Percentiles rank a stretch among this genome's conserved stretches.
These are phyloP conservation scores for Ellobium chinense DNA, from an alignment of 2,888 invertebrate genomes.

Conservation along the genomic window DNA sequence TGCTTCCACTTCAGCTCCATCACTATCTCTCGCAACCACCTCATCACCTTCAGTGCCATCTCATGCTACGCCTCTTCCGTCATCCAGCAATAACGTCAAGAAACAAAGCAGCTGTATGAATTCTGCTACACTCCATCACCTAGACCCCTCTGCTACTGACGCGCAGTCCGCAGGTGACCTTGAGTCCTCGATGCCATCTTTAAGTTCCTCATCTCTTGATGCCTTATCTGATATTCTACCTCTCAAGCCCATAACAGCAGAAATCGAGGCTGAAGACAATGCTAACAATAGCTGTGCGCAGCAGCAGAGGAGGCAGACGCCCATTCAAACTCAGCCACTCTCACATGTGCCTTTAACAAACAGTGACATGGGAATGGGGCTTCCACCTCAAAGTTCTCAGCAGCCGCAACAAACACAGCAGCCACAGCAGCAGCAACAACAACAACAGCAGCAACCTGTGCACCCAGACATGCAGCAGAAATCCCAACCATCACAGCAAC, in stretches of 20 bases:
- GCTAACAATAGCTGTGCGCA: slow-evolving; percentile 36
- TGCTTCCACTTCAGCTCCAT: slow-evolving; percentile 19
- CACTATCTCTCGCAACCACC: slow-evolving; percentile 12
- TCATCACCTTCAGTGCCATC: slow-evolving; percentile 4
- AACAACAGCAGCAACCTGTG: too few relatives aligned
- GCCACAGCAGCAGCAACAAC: neutral
- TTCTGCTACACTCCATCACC: slow-evolving; percentile 17
- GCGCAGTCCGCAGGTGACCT: slow-evolving; percentile 2
- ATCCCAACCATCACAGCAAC: slow-evolving; percentile 27
- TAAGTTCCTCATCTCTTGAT: slow-evolving; percentile 40
- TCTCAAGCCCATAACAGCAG: slow-evolving; percentile 46
- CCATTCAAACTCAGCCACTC: slow-evolving; percentile 31
- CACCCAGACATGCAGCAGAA: slow-evolving; percentile 31
- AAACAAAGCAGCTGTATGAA: slow-evolving; percentile 29
- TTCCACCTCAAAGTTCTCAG: slow-evolving; percentile 13
- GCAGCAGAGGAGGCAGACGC: slow-evolving; percentile 2
- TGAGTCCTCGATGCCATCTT: slow-evolving; percentile 36
- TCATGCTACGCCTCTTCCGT: neutral
- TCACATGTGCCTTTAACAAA: slow-evolving; percentile 30
- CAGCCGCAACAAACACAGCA: slow-evolving; percentile 4
- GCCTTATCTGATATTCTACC: slow-evolving; percentile 44
- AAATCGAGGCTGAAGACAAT: slow-evolving; percentile 26
- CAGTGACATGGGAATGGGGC: slow-evolving; percentile 27
- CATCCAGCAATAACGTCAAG: neutral
- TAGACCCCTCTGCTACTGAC: neutral